A percentile compares a stretch with the other conserved stretches of the same genome.
phyloP scores from a whole-genome alignment of 2,888 invertebrate genomes.

The Erpobdella octoculata region DNA sequence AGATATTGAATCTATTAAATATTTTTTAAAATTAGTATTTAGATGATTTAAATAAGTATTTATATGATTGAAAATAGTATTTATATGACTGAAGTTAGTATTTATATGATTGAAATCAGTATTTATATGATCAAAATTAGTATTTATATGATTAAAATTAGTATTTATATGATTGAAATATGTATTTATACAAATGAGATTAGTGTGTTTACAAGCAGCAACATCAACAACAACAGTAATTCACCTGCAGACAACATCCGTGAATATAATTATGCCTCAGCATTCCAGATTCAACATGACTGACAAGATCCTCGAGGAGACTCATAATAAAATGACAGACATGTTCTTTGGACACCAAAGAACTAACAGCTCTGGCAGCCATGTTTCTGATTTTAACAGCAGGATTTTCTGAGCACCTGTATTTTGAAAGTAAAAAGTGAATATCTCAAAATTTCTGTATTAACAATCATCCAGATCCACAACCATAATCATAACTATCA shows the following conservation, averaged over 20 bases:
- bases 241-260: slow-evolving; percentile 62
- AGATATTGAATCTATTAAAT: too few species aligned
- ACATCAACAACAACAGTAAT: background rate
- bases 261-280: slow-evolving; percentile 61
- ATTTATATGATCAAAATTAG: too few species aligned
- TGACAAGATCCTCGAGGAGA: slow-evolving; percentile 49
- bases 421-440: background rate
- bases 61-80: too few species aligned
- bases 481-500: slow-evolving; percentile 50
- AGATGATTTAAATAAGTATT: too few species aligned
- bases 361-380: slow-evolving; percentile 65
- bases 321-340: slow-evolving; percentile 44
- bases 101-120: too few species aligned
- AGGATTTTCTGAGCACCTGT: background rate
- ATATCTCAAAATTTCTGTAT: background rate
- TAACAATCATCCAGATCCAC: slow-evolving; percentile 54
- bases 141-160: too few species aligned
- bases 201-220: background rate
- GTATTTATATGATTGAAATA: too few species aligned
- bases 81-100: too few species aligned
- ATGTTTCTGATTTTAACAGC: slow-evolving; percentile 61
- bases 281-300: background rate
- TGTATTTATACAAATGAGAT: too few species aligned
- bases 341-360: slow-evolving; percentile 56
- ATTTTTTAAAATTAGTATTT: too few species aligned